phyloP scores from a whole-genome alignment of 2,888 invertebrate genomes.

The Drosophila monieri region DNA sequence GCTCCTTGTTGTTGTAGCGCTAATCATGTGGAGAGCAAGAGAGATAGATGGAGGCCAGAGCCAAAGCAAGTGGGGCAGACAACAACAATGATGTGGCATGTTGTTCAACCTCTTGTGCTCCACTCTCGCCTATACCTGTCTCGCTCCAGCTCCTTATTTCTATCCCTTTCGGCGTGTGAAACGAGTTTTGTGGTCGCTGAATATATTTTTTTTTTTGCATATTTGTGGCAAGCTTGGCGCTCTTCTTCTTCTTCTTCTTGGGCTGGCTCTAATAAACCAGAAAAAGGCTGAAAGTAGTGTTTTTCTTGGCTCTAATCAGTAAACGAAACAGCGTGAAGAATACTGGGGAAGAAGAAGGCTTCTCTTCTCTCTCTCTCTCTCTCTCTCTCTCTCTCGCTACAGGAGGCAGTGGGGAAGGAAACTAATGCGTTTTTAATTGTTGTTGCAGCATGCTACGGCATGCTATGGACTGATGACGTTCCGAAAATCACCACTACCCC shows the following conservation, averaged over 20 bases:
- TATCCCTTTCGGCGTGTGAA: conserved; percentile 40
- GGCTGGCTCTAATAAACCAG: conserved; percentile 21
- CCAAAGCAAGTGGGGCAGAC: conserved; percentile 68
- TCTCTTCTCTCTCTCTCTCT: too few species aligned
- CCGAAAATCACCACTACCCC: conserved; percentile 6
- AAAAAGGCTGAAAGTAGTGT: conserved; percentile 23
- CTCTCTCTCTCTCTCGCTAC: too few species aligned
- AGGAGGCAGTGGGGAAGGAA: conserved; percentile 19
- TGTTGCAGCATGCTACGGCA: conserved; percentile 27
- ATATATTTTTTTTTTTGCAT: too few species aligned
- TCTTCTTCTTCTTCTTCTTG: conserved; percentile 4
- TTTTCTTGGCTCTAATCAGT: conserved; percentile 41
- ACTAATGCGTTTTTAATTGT: conserved; percentile 70
- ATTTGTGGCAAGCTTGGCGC: conserved; percentile 42
- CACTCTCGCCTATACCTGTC: conserved; percentile 1
- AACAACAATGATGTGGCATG: conserved; percentile 57
- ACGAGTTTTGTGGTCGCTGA: conserved; percentile 57
- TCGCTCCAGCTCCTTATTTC: background rate
- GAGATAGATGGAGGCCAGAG: conserved; percentile 38
- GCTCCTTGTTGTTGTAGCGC: conserved; percentile 49
- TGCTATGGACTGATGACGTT: conserved; percentile 23
- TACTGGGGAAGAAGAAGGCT: conserved; percentile 12
- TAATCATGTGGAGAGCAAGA: conserved; percentile 67
- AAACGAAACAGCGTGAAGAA: conserved; percentile 14
- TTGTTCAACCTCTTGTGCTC: conserved; percentile 27